A percentile compares a stretch with the other conserved stretches of the same genome.
phyloP scores from a whole-genome alignment of 1,140 invertebrate species.

The Pseudomyrmex dendroicus region DNA sequence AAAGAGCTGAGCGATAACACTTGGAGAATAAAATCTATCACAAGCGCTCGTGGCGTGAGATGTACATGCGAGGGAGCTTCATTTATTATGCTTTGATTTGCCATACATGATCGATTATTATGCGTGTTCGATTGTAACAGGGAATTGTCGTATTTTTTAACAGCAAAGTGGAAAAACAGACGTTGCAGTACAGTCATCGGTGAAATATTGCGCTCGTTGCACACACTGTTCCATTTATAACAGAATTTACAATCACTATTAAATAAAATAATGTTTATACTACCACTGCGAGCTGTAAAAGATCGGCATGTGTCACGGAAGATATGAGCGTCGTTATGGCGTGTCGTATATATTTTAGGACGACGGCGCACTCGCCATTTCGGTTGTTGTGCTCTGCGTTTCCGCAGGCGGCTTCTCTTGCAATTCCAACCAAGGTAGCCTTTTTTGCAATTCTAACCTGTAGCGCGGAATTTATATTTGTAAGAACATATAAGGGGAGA shows the following conservation, averaged over 20 bases:
- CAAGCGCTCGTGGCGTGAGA: too few relatives aligned
- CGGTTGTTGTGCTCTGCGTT: slow-evolving; percentile 79
- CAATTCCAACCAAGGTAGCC: slow-evolving; percentile 83
- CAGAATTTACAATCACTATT: slow-evolving; percentile 5
- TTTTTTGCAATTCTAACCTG: slow-evolving; percentile 83
- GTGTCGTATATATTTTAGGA: slow-evolving; percentile 40
- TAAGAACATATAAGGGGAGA: too few relatives aligned
- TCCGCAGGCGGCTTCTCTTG: slow-evolving; percentile 79
- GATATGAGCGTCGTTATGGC: background rate
- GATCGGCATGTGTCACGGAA: background rate
- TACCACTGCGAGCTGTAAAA: background rate
- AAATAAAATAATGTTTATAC: background rate
- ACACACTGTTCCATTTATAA: background rate
- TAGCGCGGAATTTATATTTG: slow-evolving; percentile 1
- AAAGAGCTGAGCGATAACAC: background rate
- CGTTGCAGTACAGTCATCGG: background rate
- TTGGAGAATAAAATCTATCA: background rate
- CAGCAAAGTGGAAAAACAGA: background rate
- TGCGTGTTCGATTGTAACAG: background rate
- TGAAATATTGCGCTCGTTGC: background rate
- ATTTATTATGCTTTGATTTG: slow-evolving; percentile 59
- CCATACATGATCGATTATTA: slow-evolving; percentile 40
- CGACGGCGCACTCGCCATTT: slow-evolving; percentile 76
- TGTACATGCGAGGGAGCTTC: slow-evolving; percentile 48
- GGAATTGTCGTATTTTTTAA: background rate